phyloP scores from a whole-genome alignment of 2,888 invertebrate genomes.

The Isoperla grammatica region DNA sequence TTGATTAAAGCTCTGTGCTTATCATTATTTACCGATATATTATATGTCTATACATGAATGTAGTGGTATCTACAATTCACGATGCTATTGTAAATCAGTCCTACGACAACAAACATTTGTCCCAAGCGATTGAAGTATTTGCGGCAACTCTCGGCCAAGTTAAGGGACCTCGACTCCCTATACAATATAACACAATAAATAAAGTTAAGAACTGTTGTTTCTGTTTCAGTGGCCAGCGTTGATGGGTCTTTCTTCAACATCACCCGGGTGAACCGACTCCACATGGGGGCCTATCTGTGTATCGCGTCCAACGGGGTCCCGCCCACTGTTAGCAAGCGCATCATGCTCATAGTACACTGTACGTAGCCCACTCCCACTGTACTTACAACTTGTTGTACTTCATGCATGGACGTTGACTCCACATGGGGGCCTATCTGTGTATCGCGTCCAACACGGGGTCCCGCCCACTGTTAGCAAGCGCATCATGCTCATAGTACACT shows the following conservation, averaged over 20 bases:
- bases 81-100: too few relatives aligned
- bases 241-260: slow-evolving; percentile 61
- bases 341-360: slow-evolving; percentile 41
- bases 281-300: slow-evolving; percentile 40
- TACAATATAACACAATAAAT: too few relatives aligned
- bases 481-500: slow-evolving; percentile 40
- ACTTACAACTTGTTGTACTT: slow-evolving; percentile 59
- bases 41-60: too few relatives aligned
- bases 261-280: slow-evolving; percentile 50
- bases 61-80: too few relatives aligned
- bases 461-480: slow-evolving; percentile 40
- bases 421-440: slow-evolving; percentile 40
- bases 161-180: too few relatives aligned
- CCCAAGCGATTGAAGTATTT: too few relatives aligned
- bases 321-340: slow-evolving; percentile 40
- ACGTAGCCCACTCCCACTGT: too few relatives aligned
- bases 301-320: slow-evolving; percentile 41
- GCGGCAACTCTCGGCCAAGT: too few relatives aligned
- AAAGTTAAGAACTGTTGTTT: too few relatives aligned
- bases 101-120: too few relatives aligned
- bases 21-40: too few relatives aligned
- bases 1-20: too few relatives aligned
- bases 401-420: slow-evolving; percentile 50
- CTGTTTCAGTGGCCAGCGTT: slow-evolving; percentile 58
- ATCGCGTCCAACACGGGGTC: slow-evolving; percentile 40